These are phyloP conservation scores for Anoplopoma fimbria DNA, from an alignment of 2,113 vertebrate species.

Conservation along the genomic window DNA sequence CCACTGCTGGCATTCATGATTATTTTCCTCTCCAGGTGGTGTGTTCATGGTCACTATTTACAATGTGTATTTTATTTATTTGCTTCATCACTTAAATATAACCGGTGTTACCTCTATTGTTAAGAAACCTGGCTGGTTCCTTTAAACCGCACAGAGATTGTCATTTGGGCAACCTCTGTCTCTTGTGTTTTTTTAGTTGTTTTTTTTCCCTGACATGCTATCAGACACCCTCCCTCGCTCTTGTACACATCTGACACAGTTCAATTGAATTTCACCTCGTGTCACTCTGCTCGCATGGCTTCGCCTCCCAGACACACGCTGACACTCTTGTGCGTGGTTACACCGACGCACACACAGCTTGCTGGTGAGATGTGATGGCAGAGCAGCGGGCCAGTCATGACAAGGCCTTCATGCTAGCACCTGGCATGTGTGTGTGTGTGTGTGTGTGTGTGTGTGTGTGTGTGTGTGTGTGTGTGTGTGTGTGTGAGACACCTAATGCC, in stretches of 20 bases:
- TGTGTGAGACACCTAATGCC: slow-evolving; percentile 58
- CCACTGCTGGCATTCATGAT: slow-evolving; percentile 4
- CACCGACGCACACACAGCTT: not conserved
- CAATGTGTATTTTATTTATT: not conserved
- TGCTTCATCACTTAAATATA: not conserved
- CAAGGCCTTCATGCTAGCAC: slow-evolving; percentile 59
- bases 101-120: not conserved
- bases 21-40: slow-evolving; percentile 12
- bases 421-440: slow-evolving; percentile 2
- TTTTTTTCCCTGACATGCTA: slow-evolving; percentile 22
- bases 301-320: slow-evolving; percentile 36
- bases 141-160: slow-evolving; percentile 13
- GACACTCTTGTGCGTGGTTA: slow-evolving; percentile 28
- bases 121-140: not conserved
- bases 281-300: slow-evolving; percentile 54
- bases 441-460: too few relatives aligned
- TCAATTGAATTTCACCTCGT: slow-evolving; percentile 72
- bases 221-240: slow-evolving; percentile 37
- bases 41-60: slow-evolving; percentile 7
- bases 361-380: slow-evolving; percentile 46
- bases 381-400: slow-evolving; percentile 63
- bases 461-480: slow-evolving; percentile 3
- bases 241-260: slow-evolving; percentile 64
- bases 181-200: slow-evolving; percentile 4
- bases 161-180: not conserved